Evolutionary conservation across 2,113 vertebrate genomes (phyloP), one percentile per base, ranked within the genome.

Genomic region (Tupaia tana): DNA sequence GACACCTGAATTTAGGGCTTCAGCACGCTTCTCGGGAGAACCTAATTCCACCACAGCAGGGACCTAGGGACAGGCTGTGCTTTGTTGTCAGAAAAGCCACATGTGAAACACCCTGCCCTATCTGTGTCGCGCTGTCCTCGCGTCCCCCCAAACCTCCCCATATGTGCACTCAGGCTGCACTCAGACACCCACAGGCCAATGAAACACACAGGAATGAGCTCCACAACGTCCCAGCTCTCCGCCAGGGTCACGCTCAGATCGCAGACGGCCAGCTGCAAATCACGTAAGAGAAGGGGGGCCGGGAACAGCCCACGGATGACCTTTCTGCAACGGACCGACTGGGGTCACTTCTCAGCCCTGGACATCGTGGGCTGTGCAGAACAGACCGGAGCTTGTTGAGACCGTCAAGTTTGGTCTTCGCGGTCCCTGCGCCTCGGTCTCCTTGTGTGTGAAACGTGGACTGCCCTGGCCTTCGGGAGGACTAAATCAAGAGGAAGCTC

Each of bases 381-480:
- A 27, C 0, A 63, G 52, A 54, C 5, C 2, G 59, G 78, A 0
- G 14, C 22, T 43, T 1, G 29, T 16, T 1, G 15, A 9, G 24
- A 25, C 27, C 2, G 0, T 2, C 2, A 4, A 9, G 27, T 0
- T 61, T 13, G 18, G 5, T 14, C 13, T 8, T 18, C 12, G 58
- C 43, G 31, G 7, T 7, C n/a, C 70, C 56, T 6, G 7, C 9
- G 34, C n/a, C 8, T 13, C 0, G 5, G 15, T 29, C 54, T 7
- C 9, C 24, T 25, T 4, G 0, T 0, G 0, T 22, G 54, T 24
- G 22, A 31, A 24, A 19, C 1, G 27, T 22, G 22, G 4, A 9
- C 27, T 61, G 13, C 11, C 14, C 13, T 10, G 78, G 2, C 0
- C 0, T 18, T 7, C 8, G 7, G 7, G 73, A 27, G 67, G 19